These are phyloP conservation scores for Platalea minor DNA, from an alignment of 2,797 vertebrate genomes.

Conservation along the genomic window DNA sequence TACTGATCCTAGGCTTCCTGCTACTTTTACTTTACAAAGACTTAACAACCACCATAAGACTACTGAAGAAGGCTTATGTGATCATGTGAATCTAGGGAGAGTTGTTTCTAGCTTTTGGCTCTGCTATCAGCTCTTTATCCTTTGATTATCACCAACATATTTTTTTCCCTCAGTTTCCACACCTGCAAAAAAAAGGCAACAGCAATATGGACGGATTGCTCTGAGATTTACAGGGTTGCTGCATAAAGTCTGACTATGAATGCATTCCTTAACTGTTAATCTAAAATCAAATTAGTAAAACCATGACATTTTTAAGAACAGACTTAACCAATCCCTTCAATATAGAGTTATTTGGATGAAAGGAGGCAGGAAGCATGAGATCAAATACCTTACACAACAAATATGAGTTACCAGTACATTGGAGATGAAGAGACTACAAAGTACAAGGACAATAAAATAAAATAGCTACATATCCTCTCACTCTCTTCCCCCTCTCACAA, in stretches of 20 bases:
- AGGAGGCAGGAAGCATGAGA: not conserved
- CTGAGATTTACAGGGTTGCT: not conserved
- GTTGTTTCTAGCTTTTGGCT: not conserved
- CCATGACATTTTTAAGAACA: not conserved
- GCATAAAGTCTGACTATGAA: rapidly evolving
- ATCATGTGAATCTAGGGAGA: not conserved
- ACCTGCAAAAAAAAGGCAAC: not conserved
- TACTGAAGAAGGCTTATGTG: not conserved
- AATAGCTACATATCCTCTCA: not conserved
- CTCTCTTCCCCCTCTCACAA: not conserved
- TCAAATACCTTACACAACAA: not conserved
- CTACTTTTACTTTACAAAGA: not conserved
- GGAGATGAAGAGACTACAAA: not conserved
- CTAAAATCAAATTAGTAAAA: not conserved
- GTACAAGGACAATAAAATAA: not conserved
- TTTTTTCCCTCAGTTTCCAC: not conserved
- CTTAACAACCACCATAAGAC: not conserved
- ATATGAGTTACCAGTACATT: not conserved
- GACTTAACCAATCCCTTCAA: not conserved
- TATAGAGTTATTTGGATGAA: not conserved
- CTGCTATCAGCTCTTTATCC: not conserved
- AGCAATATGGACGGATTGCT: not conserved
- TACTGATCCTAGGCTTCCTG: rapidly evolving
- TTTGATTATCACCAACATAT: not conserved
- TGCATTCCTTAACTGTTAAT: not conserved